Base-by-base conservation (phyloP, 2,888 invertebrate species). In the Bhutanitis thaidina region DNA sequence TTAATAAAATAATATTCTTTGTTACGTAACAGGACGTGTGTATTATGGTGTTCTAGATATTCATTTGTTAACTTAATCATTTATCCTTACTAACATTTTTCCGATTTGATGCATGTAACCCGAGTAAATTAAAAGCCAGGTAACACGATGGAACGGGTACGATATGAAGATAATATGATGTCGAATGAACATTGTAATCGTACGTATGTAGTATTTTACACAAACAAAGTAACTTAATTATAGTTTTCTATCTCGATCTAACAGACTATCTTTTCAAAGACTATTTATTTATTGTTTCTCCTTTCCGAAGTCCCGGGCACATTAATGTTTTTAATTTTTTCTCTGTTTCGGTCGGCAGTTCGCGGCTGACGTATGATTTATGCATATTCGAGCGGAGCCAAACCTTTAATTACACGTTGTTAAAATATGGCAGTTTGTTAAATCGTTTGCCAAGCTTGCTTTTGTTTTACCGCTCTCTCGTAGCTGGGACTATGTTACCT, bases 361-460 rank as follows among this genome's bases (percentile, higher is more conserved):
- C 77, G 86, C 86, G 71, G 87, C 86, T 78, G 81, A 80, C 77
- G 76, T 74, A 85, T 89, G 89, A 89, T 89, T 89, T 89, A 89
- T 89, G 89, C 89, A 89, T 86, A 87, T 87, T 75, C 85, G 80
- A 85, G 77, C 77, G 79, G 78, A 75, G 79, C 84, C 85, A 82
- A 86, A 87, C 88, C 89, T 89, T 89, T 89, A 89, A 89, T 89
- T 89, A 89, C 82, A 87, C 75, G 89, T 89, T 89, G 89, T 89
- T 89, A 89, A 89, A 87, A 89, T 89, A 89, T 89, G 88, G 86
- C 89, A 88, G 89, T 88, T 88, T 86, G 88, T 89, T 88, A 88
- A 85, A 88, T 83, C 79, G 80, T 84, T 84, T 70, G 69, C 69
- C 62, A 65, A 77, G 78, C 63, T 67, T 76, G 78, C 83, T 87